Evolutionary conservation across 2,888 invertebrate species (phyloP), one percentile per base, ranked within the genome.

Genomic region (Eristalis tenax): DNA sequence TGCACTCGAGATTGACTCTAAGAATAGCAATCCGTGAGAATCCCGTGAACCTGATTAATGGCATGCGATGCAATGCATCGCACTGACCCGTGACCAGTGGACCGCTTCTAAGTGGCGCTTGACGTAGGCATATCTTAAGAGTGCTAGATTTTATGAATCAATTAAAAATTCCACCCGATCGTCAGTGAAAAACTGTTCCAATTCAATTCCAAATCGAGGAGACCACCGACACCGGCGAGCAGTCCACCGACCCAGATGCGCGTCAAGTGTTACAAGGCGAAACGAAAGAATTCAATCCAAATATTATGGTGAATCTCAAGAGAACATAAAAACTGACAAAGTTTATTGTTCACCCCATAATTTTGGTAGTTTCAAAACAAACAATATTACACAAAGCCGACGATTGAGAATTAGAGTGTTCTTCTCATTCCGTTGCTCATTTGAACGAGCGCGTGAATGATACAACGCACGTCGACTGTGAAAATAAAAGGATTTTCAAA

Each of bases 361-460:
- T 50, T 50, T 18, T 6, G 4, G n/a, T 18, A 18, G 50, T 18
- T 59, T 59, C 59, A 4, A 59, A 26, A 2, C 26, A 59, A 59
- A 26, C 11, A 59, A 2, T 26, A 59, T 59, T 59, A 59, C 59
- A 59, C 59, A 11, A 10, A 23, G 40, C 32, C 22, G 40, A 65
- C 40, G 35, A 38, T 65, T 65, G 40, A 65, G 22, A 32, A 11
- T 28, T 11, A 65, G 40, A 65, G 40, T 65, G 40, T 32, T 38
- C 35, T 50, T n/a, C 2, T 50, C 35, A 11, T 15, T 35, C 35
- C 2, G 35, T 2, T 11, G 11, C n/a, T 32, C 38, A 38, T 35
- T 65, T 32, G 32, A 82, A 68, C 76, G 63, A 57, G 61, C 81
- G 87, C 83, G 83, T 38, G 35, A 38, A 2, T 38, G 40, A 38